Base-by-base conservation (phyloP, 2,888 invertebrate species). In the Cremastobaeus sp. region DNA sequence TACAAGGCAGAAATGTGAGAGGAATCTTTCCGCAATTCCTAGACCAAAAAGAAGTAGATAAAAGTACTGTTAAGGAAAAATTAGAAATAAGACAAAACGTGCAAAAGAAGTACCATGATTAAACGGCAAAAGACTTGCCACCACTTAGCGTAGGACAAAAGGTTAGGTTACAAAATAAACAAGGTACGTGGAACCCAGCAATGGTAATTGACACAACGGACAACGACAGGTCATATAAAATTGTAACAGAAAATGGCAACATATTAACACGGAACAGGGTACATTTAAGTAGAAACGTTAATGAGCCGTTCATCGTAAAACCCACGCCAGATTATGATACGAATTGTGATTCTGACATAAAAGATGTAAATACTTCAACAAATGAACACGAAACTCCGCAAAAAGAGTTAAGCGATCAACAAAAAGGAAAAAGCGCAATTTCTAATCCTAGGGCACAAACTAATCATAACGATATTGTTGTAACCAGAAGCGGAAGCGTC, bases 121-220 rank as follows among this genome's bases (percentile, higher is more conserved):
- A 11, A 21, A 48, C 15, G n/a, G 59, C 59, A 9, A 70, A 41
- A 55, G 60, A 74, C 11, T n/a, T 65, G 6, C 54, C 30, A 0
- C 17, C 21, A 14, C 12, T 74, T 3, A 8, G 41, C 3, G 6
- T 57, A 11, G 69, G 64, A 3, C 39, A 69, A n/a, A 54, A 48
- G 1, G 48, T 65, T n/a, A 41, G 43, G 5, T 37, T 55, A 12
- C 69, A 70, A 54, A 65, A 65, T 43, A 20, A 45, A 45, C 14
- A 60, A n/a, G 69, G 64, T 1, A 52, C 28, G 1, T 70, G 74
- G 65, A 12, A 57, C 12, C 60, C 57, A 34, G 69, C 69, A 0
- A 45, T 30, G 28, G 20, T 69, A 18, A 5, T 50, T 0, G 25
- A 52, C 3, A 17, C 0, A 18, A 55, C 32, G 3, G 17, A 41